Evolutionary conservation across 2,113 vertebrate species (phyloP).

Genomic region (Nettapus auritus): DNA sequence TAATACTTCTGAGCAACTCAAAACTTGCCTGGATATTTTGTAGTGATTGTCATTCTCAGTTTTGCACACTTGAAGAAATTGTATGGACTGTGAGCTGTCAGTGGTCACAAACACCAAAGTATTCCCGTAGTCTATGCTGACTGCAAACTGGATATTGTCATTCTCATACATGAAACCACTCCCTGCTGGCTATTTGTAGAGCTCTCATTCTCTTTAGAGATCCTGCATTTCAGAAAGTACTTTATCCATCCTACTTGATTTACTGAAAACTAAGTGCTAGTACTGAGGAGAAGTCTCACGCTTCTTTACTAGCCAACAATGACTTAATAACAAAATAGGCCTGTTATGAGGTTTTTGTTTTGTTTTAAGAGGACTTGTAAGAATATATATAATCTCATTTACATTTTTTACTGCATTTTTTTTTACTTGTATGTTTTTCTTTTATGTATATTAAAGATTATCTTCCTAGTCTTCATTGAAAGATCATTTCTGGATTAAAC

Average conservation of each 20-base stretch:
- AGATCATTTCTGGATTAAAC: background rate
- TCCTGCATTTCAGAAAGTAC: background rate
- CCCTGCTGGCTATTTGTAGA: background rate
- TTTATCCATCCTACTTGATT: background rate
- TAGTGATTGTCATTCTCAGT: background rate
- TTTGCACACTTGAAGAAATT: background rate
- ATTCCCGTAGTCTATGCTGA: background rate
- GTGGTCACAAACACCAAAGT: background rate
- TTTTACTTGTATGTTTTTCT: background rate
- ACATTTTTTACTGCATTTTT: background rate
- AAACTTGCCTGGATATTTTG: background rate
- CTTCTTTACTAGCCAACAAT: background rate
- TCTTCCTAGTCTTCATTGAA: background rate
- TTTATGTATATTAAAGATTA: background rate
- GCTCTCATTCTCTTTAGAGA: background rate
- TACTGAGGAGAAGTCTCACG: background rate
- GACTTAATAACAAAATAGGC: background rate
- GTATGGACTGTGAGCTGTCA: background rate
- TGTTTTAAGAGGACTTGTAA: background rate
- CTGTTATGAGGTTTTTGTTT: background rate
- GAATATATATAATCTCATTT: background rate
- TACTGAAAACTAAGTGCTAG: background rate
- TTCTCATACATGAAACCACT: background rate
- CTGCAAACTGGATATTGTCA: background rate
- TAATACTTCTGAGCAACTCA: background rate